Conservation (phyloP, 37 sponge, comb jelly and placozoan species). For the Diacarnus erythraeanus region DNA sequence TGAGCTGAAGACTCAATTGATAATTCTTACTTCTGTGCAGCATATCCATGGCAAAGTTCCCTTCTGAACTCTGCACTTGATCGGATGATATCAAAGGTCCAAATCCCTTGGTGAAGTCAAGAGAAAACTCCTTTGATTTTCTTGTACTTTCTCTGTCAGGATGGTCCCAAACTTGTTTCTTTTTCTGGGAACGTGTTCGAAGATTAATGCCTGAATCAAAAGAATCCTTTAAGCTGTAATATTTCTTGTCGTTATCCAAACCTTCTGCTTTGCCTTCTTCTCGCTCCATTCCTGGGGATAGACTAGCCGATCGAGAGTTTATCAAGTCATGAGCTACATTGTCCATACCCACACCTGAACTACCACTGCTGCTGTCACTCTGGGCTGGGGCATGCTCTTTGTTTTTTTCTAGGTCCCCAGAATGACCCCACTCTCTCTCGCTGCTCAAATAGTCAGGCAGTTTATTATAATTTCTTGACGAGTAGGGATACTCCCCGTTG, state of each 20-base stretch:
- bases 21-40: conserved; percentile 19
- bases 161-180: conserved; percentile 3
- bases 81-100: conserved; percentile 11
- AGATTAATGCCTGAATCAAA: neutral
- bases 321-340: neutral
- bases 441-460: too few species aligned
- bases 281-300: neutral
- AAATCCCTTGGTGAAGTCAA: conserved; percentile 23
- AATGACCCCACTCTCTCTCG: neutral
- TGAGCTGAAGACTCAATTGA: conserved; percentile 3
- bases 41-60: conserved; percentile 28
- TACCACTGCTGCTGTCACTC: conserved; percentile 4
- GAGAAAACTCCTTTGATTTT: neutral
- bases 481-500: neutral
- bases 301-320: conserved; percentile 15
- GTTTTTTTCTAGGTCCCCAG: neutral
- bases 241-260: neutral
- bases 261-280: neutral
- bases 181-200: too few species aligned
- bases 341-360: conserved; percentile 1
- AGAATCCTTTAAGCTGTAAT: too few species aligned
- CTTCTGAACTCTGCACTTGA: neutral
- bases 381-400: neutral
- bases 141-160: neutral
- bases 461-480: neutral